Evolutionary conservation across 2,113 vertebrate genomes (phyloP).

Genomic region (Anolis carolinensis): DNA sequence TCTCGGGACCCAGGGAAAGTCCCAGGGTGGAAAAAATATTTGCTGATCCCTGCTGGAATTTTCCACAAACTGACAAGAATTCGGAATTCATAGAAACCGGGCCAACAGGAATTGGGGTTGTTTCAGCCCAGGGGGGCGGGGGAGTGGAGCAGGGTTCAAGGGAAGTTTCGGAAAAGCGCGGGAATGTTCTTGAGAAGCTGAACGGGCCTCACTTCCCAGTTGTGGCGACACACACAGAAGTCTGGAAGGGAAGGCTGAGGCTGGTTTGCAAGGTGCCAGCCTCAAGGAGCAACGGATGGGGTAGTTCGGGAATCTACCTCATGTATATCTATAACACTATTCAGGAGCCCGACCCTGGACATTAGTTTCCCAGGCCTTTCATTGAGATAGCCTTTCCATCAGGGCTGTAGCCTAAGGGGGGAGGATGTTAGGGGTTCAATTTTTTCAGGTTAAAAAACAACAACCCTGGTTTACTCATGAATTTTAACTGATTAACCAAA

Average conservation of each 20-base stretch:
- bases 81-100: neutral
- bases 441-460: no score
- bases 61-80: constrained; percentile 16
- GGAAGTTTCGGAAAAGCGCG: neutral
- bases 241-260: neutral
- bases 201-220: neutral
- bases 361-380: no score
- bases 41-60: constrained; percentile 26
- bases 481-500: no score
- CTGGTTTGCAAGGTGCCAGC: neutral
- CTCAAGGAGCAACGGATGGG: no score
- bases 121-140: neutral
- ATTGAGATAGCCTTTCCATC: no score
- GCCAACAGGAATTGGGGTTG: neutral
- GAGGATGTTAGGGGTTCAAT: no score
- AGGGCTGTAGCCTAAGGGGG: no score
- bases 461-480: no score
- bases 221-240: neutral
- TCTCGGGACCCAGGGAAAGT: constrained; percentile 12
- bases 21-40: constrained; percentile 9
- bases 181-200: neutral
- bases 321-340: no score
- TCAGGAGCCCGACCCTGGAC: no score
- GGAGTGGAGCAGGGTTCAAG: neutral
- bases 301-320: no score